These are phyloP conservation scores for Scaptodrosophila latifasciaeformis DNA, from an alignment of 2,888 invertebrate species.

Conservation along the genomic window DNA sequence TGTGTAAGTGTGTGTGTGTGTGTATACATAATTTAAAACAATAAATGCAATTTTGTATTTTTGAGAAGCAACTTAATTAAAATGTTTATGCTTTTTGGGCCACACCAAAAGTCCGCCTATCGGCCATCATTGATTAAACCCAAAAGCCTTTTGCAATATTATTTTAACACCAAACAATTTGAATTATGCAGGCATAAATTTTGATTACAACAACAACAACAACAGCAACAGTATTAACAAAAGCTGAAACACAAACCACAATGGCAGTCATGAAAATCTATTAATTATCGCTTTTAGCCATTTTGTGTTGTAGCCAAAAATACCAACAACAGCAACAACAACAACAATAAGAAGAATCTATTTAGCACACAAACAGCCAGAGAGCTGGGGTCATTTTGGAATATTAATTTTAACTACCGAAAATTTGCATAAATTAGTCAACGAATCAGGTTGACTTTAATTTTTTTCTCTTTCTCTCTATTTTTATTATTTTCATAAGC, in stretches of 20 bases:
- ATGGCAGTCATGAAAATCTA: conserved; percentile 29
- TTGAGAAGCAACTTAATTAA: conserved; percentile 65
- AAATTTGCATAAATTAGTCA: conserved; percentile 50
- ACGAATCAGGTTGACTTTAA: too few relatives aligned
- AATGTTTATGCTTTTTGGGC: too few relatives aligned
- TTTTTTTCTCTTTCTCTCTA: too few relatives aligned
- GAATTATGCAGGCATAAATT: conserved; percentile 33
- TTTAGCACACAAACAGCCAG: background rate
- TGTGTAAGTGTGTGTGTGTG: background rate
- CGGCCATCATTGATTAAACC: background rate
- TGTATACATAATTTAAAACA: conserved; percentile 48
- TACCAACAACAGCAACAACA: conserved; percentile 1
- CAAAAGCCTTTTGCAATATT: conserved; percentile 16
- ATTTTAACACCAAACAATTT: conserved; percentile 34
- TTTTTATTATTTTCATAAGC: too few relatives aligned
- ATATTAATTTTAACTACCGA: conserved; percentile 41
- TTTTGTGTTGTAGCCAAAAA: background rate
- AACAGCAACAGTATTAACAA: background rate
- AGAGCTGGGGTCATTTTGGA: conserved; percentile 31
- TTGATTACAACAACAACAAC: conserved; percentile 24
- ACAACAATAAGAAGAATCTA: conserved; percentile 11
- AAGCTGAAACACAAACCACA: conserved; percentile 22
- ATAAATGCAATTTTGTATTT: conserved; percentile 49
- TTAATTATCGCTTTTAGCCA: conserved; percentile 40
- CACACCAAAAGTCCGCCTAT: too few relatives aligned